Base-by-base conservation (phyloP, 2,888 invertebrate genomes). In the Diloba caeruleocephala region DNA sequence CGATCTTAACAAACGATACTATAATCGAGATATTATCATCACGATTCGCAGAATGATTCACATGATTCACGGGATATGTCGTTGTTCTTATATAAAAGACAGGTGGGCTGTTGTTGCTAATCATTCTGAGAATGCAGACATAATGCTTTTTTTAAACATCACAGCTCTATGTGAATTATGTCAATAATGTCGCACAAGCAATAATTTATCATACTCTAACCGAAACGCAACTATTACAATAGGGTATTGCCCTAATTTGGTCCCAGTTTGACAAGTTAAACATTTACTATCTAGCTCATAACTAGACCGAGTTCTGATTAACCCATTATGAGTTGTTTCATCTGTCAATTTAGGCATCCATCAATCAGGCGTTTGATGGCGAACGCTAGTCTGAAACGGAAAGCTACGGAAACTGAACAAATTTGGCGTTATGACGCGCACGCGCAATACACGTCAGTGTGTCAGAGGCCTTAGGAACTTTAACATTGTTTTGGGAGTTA, bases 401-500 rank as follows among this genome's bases (percentile, higher is more conserved):
- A 17, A n/a, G n/a, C n/a, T n/a, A n/a, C n/a, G n/a, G n/a, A n/a
- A n/a, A n/a, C n/a, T n/a, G n/a, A n/a, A n/a, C n/a, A n/a, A 17
- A 17, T 17, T 3, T 3, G 5, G 17, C 17, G 17, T 17, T 5
- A 5, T 3, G 17, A 3, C 9, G 13, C 3, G 1, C 12, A 21
- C n/a, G 12, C 12, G 1, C 13, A 3, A 3, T 10, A 21, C 14
- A 14, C 19, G 10, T 7, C 8, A 13, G 26, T 45, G 23, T 51
- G 19, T 14, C 3, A 31, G 2, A 14, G 14, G 10, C 51, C 6
- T 57, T 53, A 53, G 32, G 34, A 41, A 37, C 29, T 32, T 44
- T 21, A 33, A 58, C 55, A 70, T 58, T 64, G 46, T 68, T 61
- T 55, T 49, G 55, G 54, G 50, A 12, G 32, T 25, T 37, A 60